These are phyloP conservation scores for Cydia pomonella DNA, from an alignment of 1,140 invertebrate species.

Conservation along the genomic window DNA sequence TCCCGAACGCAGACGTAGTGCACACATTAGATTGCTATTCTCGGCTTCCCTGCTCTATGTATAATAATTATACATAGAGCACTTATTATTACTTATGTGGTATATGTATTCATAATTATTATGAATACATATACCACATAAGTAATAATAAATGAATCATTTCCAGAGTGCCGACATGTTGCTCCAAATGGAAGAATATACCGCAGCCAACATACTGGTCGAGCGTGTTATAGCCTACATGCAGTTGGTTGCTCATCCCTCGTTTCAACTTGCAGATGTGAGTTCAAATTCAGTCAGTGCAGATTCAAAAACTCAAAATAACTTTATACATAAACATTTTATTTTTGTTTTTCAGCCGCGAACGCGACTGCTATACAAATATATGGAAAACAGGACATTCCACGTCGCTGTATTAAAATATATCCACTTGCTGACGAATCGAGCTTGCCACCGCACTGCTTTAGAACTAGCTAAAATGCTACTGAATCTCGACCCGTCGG, in stretches of 20 bases:
- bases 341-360: constrained; percentile 43
- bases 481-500: constrained; percentile 89
- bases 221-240: constrained; percentile 87
- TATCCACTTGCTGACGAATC: constrained; percentile 88
- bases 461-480: constrained; percentile 90
- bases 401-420: constrained; percentile 94
- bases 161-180: constrained; percentile 89
- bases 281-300: constrained; percentile 66
- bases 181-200: constrained; percentile 48
- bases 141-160: constrained; percentile 66
- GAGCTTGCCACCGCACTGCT: constrained; percentile 90
- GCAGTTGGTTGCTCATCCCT: constrained; percentile 49
- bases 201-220: constrained; percentile 44
- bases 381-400: constrained; percentile 92
- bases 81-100: too few species aligned
- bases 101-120: too few species aligned
- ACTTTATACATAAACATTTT: too few species aligned
- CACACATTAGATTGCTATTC: too few species aligned
- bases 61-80: too few species aligned
- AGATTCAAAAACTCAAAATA: neutral
- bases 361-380: constrained; percentile 87
- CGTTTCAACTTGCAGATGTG: constrained; percentile 53
- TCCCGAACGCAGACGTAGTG: too few species aligned
- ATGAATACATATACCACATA: too few species aligned
- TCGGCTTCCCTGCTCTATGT: too few species aligned